Evolutionary conservation across 2,113 vertebrate genomes (phyloP), one percentile per base, ranked within the genome.

Genomic region (Chloroceryle aenea): DNA sequence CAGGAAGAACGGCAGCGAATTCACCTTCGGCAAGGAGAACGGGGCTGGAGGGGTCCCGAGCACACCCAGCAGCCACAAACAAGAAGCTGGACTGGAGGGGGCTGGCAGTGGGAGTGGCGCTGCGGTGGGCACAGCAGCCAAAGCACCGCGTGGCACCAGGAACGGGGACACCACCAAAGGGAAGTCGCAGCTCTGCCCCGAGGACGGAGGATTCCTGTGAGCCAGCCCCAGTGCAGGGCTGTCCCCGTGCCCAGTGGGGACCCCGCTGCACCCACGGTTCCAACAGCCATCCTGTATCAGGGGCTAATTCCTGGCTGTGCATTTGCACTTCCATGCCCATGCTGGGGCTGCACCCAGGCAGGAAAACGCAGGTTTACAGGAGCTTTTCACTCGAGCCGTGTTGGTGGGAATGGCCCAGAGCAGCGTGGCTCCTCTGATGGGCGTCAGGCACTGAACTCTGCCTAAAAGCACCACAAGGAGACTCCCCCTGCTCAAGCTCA

Each of bases 181-280:
- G 43, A 79, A 34, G 27, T 50, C 8, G 0, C 32, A 30, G 62
- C n/a, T 32, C 25, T 43, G 72, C 36, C 40, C 1, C 4, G 18
- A 36, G 68, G 47, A 59, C 0, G 5, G 62, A 48, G 42, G 23
- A 36, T 47, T 64, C 80, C 87, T 10, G 4, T 4, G 25, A 69
- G 78, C 22, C 43, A 23, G 62, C n/a, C 34, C 25, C 58, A 45
- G 27, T 0, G 0, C 0, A 6, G 3, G 9, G 45, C 85, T 56
- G 48, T 20, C 53, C 22, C 52, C 2, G 1, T 52, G 23, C n/a
- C 16, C 4, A 0, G 0, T 13, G 20, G 62, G 32, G 21, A 63
- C 6, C 50, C 11, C 30, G 8, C 29, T 36, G 10, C 32, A 18
- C 6, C 25, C 45, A 32, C 17, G 10, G 0, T 18, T 62, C 61